These are phyloP conservation scores for Equus quagga DNA, from an alignment of 2,113 vertebrate species.

Conservation along the genomic window DNA sequence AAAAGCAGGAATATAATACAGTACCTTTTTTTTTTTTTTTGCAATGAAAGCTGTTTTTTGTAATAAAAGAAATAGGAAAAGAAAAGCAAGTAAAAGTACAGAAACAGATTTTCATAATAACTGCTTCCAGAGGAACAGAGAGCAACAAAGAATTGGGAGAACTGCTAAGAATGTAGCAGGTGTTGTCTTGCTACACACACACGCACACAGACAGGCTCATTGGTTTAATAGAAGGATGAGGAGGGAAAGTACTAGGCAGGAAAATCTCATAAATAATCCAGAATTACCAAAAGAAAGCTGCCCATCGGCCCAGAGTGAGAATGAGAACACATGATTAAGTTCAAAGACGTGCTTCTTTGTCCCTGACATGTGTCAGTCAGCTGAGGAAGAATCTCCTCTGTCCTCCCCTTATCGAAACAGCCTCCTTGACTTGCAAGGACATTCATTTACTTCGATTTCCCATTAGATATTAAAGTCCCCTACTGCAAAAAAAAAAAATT, in stretches of 20 bases:
- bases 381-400: not conserved
- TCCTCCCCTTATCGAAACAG: not conserved
- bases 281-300: not conserved
- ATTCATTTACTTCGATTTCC: conserved; percentile 17
- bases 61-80: conserved; percentile 17
- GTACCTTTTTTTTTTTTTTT: not conserved
- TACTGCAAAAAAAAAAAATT: not conserved
- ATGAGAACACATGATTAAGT: not conserved
- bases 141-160: not conserved
- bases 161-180: not conserved
- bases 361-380: not conserved
- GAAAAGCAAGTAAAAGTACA: conserved; percentile 19
- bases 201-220: too few relatives aligned
- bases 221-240: not conserved
- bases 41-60: not conserved
- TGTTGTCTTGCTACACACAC: not conserved
- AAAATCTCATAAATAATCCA: not conserved
- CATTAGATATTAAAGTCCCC: not conserved
- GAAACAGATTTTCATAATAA: conserved; percentile 44
- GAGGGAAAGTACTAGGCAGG: not conserved
- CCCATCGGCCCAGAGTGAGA: not conserved
- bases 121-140: conserved; percentile 10
- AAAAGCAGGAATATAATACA: not conserved
- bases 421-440: not conserved
- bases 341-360: not conserved